Percentiles rank a stretch among this genome's conserved stretches.
Evolutionary conservation across 2,113 vertebrate species (phyloP).

Genomic region (Arvicanthis niloticus): DNA sequence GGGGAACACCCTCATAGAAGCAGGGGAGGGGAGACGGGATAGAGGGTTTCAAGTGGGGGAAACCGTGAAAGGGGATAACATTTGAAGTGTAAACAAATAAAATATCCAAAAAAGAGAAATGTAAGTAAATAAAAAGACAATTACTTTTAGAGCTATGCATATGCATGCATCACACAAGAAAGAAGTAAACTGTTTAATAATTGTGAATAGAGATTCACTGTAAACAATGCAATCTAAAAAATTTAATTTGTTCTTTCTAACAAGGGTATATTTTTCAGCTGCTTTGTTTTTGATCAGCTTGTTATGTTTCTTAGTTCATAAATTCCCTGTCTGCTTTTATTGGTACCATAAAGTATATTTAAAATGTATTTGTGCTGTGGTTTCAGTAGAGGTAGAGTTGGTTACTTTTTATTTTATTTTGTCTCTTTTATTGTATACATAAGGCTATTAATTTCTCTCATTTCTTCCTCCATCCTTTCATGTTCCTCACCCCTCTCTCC

Average conservation of each 20-base stretch:
- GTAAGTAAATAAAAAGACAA: neutral
- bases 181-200: neutral
- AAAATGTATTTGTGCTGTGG: conserved; percentile 17
- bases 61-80: too few relatives aligned
- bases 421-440: conserved; percentile 7
- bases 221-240: neutral
- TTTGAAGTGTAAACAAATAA: too few relatives aligned
- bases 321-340: neutral
- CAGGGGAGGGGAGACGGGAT: too few relatives aligned
- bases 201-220: neutral
- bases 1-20: too few relatives aligned
- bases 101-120: too few relatives aligned
- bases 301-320: conserved; percentile 16
- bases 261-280: neutral
- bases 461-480: neutral
- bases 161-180: neutral
- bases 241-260: neutral
- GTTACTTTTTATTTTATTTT: conserved; percentile 45
- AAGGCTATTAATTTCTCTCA: neutral
- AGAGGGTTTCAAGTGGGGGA: too few relatives aligned
- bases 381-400: neutral
- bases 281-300: neutral
- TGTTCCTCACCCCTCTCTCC: too few relatives aligned
- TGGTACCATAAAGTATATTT: neutral
- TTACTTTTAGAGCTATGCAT: neutral